These are phyloP conservation scores for Calephelis virginiensis DNA, from an alignment of 1,140 invertebrate genomes.

Conservation along the genomic window DNA sequence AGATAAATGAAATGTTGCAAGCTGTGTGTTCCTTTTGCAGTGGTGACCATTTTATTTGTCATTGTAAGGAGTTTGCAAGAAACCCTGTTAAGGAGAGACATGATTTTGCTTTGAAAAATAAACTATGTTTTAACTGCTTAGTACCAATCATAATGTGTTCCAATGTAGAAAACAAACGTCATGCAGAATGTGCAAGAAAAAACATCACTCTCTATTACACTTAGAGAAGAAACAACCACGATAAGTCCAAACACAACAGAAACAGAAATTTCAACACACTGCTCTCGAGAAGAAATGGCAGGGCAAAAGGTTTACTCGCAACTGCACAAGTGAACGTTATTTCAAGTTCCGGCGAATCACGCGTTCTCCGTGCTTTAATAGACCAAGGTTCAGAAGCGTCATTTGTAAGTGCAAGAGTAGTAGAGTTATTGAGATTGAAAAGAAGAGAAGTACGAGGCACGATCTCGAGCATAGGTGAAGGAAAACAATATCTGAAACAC, in stretches of 20 bases:
- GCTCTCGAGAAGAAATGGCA: slow-evolving; percentile 25
- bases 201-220: slow-evolving; percentile 38
- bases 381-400: slow-evolving; percentile 30
- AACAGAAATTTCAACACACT: slow-evolving; percentile 23
- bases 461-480: slow-evolving; percentile 35
- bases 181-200: slow-evolving; percentile 34
- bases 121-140: slow-evolving; percentile 37
- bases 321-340: slow-evolving; percentile 33
- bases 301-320: slow-evolving; percentile 31
- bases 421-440: slow-evolving; percentile 31
- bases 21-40: neutral
- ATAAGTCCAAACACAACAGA: slow-evolving; percentile 13
- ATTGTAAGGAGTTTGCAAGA: slow-evolving; percentile 25
- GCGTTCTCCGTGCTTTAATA: slow-evolving; percentile 32
- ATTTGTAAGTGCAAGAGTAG: slow-evolving; percentile 32
- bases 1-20: neutral
- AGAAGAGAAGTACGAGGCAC: slow-evolving; percentile 29
- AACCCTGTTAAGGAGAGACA: no score
- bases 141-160: slow-evolving; percentile 28
- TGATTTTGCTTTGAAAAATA: slow-evolving; percentile 27
- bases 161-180: slow-evolving; percentile 31
- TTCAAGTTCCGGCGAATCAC: slow-evolving; percentile 26
- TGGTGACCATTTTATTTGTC: neutral
- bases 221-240: slow-evolving; percentile 14
- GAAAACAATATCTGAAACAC: slow-evolving; percentile 26